phyloP scores from a whole-genome alignment of 2,888 invertebrate genomes.

The Periphyllus acericola region DNA sequence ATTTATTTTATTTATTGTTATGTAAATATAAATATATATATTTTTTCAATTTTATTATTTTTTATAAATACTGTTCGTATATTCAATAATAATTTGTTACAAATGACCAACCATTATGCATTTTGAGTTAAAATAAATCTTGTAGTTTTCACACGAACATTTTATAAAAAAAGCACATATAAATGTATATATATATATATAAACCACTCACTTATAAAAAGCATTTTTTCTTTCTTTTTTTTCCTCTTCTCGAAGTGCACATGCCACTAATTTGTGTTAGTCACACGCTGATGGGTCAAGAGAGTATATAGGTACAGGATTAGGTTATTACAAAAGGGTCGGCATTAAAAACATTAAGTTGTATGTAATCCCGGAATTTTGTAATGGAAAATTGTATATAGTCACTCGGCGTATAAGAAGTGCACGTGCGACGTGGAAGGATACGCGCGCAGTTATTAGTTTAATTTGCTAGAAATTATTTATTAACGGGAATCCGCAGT shows the following conservation, averaged over 20 bases:
- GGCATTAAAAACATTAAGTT: constrained; percentile 39
- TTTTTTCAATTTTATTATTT: no score
- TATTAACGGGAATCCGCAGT: background rate
- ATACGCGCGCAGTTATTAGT: constrained; percentile 4
- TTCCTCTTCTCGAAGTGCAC: background rate
- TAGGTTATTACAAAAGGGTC: constrained; percentile 36
- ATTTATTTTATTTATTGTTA: no score
- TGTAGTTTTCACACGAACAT: background rate
- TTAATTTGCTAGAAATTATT: constrained; percentile 2
- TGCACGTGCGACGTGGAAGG: background rate
- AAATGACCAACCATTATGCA: background rate
- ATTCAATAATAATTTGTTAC: no score
- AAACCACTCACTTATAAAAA: background rate
- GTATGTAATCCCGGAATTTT: background rate
- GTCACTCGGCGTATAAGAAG: background rate
- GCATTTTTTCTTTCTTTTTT: background rate
- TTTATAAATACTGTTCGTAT: no score
- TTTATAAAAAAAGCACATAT: background rate
- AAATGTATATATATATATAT: no score
- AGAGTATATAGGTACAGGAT: background rate
- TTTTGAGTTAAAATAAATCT: background rate
- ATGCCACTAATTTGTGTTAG: constrained; percentile 25
- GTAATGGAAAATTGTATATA: constrained; percentile 7
- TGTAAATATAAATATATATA: no score
- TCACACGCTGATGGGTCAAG: constrained; percentile 34